Base-by-base conservation (phyloP, 2,113 vertebrate species). In the Turdus rufiventris region DNA sequence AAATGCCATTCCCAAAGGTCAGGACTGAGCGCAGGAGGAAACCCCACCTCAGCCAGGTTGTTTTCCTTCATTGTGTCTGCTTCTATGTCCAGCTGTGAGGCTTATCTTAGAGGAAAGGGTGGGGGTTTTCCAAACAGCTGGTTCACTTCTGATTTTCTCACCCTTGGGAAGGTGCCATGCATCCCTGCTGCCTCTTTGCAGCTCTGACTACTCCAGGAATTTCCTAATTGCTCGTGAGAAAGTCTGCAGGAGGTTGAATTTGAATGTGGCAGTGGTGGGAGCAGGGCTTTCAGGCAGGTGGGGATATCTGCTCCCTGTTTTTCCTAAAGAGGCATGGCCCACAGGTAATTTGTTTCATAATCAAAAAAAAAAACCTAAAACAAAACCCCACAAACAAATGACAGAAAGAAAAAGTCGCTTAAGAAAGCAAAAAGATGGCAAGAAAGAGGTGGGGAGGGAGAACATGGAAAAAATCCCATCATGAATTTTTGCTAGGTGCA, bases 71-170 rank as follows among this genome's bases (percentile, higher is more conserved):
- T 91, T 96, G 82, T 94, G 45, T 89, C 43, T 61, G 56, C 14
- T 5, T 61, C 77, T n/a, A 1, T 60, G 50, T 93, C 68, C 25
- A 88, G 79, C 18, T 1, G 15, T 24, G 57, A 60, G 58, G 67
- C 56, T 96, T 94, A 88, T 94, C 88, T 87, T 4, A 4, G 43
- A 95, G 96, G 94, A 96, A 96, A 76, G 72, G 95, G 95, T 74
- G 89, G 95, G 77, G 95, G 62, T 33, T 94, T 88, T 86, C 38
- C 15, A 54, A 88, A 43, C 12, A 80, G 82, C 50, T 68, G 60
- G 83, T 91, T 94, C 36, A 25, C 31, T 62, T 88, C 12, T 74
- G 57, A 71, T 85, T 93, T 93, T 91, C 89, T 93, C 65, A 56
- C 67, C 29, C 8, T 17, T 68, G 43, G 61, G 87, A 80, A 72